Percentiles rank a stretch among this genome's conserved stretches.
phyloP scores from a whole-genome alignment of 2,797 vertebrate genomes.

The Cheirogaleus major region DNA sequence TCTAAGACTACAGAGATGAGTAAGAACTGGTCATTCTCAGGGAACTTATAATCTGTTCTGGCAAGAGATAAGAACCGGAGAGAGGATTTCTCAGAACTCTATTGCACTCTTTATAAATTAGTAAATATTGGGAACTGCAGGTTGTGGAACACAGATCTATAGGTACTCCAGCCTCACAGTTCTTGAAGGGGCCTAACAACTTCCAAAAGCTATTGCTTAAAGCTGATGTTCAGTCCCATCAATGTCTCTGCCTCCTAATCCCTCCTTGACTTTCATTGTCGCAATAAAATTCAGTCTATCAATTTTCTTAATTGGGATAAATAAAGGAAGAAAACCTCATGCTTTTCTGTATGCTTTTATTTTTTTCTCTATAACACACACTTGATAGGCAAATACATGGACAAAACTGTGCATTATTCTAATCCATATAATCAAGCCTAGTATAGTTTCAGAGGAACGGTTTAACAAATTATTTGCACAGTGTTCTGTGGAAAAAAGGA shows the following conservation, averaged over 20 bases:
- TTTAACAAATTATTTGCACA: not conserved
- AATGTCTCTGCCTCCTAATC: not conserved
- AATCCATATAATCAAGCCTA: not conserved
- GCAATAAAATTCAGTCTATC: not conserved
- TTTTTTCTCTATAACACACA: not conserved
- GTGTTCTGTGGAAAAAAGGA: not conserved
- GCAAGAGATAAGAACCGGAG: not conserved
- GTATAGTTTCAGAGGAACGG: not conserved
- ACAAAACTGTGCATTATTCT: not conserved
- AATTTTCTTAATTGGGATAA: not conserved
- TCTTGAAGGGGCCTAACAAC: not conserved
- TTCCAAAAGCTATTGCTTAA: not conserved
- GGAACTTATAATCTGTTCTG: not conserved
- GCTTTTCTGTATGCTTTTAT: not conserved
- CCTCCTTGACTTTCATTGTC: not conserved
- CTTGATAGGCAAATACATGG: not conserved
- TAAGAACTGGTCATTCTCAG: not conserved
- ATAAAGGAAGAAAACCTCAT: not conserved
- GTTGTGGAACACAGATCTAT: not conserved
- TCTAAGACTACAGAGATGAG: not conserved
- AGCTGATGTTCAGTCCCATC: not conserved
- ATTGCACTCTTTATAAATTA: not conserved
- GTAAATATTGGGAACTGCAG: not conserved
- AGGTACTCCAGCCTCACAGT: not conserved
- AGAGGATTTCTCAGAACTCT: not conserved